Conservation (phyloP, 2,888 invertebrate species). For the Ethmia dodecea region DNA sequence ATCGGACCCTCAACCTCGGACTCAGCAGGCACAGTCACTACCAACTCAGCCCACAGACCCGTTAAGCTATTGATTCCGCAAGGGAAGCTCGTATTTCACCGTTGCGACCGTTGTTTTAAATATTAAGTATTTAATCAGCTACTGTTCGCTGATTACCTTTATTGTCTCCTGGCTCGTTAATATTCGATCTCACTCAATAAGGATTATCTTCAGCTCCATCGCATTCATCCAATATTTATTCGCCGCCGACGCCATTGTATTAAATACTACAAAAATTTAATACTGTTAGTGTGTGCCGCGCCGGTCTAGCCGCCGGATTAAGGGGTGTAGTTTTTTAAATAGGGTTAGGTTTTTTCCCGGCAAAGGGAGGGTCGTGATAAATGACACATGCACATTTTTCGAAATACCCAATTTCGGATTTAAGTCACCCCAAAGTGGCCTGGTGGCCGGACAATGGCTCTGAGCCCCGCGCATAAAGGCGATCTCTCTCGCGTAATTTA, state of each 20-base stretch:
- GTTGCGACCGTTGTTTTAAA: too few species aligned
- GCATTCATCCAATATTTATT: conserved; percentile 71
- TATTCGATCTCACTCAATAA: conserved; percentile 55
- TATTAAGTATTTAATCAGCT: neutral
- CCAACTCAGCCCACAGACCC: too few species aligned
- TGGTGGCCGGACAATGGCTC: conserved; percentile 61
- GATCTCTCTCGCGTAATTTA: conserved; percentile 57
- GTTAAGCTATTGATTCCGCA: too few species aligned
- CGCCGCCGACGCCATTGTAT: conserved; percentile 61
- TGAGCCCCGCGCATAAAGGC: conserved; percentile 31
- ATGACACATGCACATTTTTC: conserved; percentile 79
- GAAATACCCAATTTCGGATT: conserved; percentile 80
- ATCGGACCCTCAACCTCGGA: too few species aligned
- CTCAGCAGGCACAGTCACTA: too few species aligned
- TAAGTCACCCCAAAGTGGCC: conserved; percentile 79
- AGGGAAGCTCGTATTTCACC: too few species aligned
- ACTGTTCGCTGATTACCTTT: conserved; percentile 16
- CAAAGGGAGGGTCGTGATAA: conserved; percentile 70
- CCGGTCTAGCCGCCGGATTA: conserved; percentile 60
- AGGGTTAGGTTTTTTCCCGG: conserved; percentile 68
- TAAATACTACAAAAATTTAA: conserved; percentile 70
- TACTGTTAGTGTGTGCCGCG: conserved; percentile 69
- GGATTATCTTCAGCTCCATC: conserved; percentile 55
- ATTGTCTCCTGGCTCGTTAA: conserved; percentile 24
- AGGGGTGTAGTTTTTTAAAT: conserved; percentile 72